Conservation (phyloP, 2,888 invertebrate species). For the Acleris emargana region DNA sequence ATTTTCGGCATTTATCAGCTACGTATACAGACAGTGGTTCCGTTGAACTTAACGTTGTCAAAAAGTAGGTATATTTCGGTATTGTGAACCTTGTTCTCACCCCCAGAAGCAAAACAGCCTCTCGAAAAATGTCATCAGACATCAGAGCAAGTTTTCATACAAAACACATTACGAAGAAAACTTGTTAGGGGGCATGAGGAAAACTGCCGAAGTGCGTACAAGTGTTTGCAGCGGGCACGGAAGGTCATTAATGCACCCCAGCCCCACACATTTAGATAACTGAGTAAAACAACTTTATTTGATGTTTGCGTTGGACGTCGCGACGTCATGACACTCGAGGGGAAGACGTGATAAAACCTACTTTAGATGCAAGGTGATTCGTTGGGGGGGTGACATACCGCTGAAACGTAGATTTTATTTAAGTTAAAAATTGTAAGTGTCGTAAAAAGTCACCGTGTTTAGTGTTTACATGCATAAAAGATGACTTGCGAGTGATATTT, state of each 20-base stretch:
- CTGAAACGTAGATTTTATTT: slow-evolving; percentile 36
- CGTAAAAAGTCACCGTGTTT: slow-evolving; percentile 27
- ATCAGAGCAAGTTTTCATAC: slow-evolving; percentile 54
- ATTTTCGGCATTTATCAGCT: no score
- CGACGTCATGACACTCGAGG: slow-evolving; percentile 57
- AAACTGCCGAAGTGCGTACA: slow-evolving; percentile 53
- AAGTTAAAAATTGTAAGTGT: slow-evolving; percentile 36
- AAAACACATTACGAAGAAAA: slow-evolving; percentile 64
- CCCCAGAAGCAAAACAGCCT: slow-evolving; percentile 8
- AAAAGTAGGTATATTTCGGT: no score
- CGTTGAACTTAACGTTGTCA: no score
- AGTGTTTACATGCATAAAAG: slow-evolving; percentile 22
- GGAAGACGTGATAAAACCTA: slow-evolving; percentile 61
- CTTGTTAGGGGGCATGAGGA: slow-evolving; percentile 57
- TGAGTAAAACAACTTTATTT: slow-evolving; percentile 83
- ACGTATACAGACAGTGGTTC: no score
- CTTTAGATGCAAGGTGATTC: slow-evolving; percentile 47
- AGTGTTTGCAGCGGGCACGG: slow-evolving; percentile 52
- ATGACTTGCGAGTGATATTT: slow-evolving; percentile 2
- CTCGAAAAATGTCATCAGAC: slow-evolving; percentile 37
- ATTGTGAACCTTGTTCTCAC: slow-evolving; percentile 1
- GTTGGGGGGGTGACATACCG: slow-evolving; percentile 21
- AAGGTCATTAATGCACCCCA: slow-evolving; percentile 79
- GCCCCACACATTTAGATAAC: slow-evolving; percentile 70
- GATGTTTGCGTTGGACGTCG: slow-evolving; percentile 71